Percentiles rank a stretch among this genome's conserved stretches.
Evolutionary conservation across 2,888 invertebrate genomes (phyloP).

Genomic region (Argynnis bischoffii): DNA sequence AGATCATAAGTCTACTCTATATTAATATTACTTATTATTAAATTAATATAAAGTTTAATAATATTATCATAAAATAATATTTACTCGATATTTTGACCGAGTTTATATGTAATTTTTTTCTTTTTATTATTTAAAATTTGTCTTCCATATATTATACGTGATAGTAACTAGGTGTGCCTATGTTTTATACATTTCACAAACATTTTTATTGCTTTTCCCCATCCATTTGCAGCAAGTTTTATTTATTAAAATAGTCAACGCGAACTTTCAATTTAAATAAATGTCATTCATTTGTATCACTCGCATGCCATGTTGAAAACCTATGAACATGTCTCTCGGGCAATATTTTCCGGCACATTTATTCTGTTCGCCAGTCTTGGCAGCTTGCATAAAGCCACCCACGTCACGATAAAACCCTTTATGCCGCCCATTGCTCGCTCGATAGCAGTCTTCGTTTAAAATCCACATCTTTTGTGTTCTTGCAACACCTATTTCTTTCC

Average conservation of each 20-base stretch:
- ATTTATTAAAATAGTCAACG: no score
- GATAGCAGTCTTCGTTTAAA: constrained; percentile 32
- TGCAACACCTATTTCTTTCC: constrained; percentile 30
- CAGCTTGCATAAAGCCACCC: constrained; percentile 38
- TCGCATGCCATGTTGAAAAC: constrained; percentile 2
- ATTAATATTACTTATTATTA: no score
- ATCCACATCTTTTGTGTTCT: constrained; percentile 30
- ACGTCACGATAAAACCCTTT: constrained; percentile 36
- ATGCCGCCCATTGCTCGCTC: constrained; percentile 30
- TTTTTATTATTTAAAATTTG: no score
- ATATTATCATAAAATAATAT: no score
- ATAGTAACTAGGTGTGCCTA: no score
- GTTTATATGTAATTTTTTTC: no score
- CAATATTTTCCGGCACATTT: constrained; percentile 45
- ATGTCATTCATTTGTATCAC: constrained; percentile 9
- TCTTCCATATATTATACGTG: no score
- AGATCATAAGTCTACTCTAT: no score
- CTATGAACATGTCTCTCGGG: constrained; percentile 25
- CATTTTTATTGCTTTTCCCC: not conserved
- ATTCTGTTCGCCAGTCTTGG: constrained; percentile 35
- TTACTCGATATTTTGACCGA: no score
- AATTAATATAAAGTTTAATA: no score
- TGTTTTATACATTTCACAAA: not conserved
- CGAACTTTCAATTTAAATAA: not conserved
- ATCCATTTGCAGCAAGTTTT: not conserved